Base-by-base conservation (phyloP, 2,113 vertebrate genomes). In the Platichthys flesus region DNA sequence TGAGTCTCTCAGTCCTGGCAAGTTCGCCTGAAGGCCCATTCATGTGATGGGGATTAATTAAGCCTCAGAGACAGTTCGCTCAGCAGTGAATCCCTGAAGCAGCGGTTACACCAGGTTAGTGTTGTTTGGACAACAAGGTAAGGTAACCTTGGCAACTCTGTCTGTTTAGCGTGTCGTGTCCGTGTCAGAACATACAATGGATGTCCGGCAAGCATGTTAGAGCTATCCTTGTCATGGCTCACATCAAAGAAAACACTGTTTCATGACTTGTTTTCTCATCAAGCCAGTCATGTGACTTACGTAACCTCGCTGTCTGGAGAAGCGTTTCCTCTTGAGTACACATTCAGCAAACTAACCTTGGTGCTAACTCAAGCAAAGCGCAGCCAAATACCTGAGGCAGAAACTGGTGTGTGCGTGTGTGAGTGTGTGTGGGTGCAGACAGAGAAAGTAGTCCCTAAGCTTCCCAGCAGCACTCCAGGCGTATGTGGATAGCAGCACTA, bases 1-100 rank as follows among this genome's bases (percentile, higher is more conserved):
- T 68, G 37, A 68, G 79, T 83, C 71, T 79, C 74, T 84, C 67
- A 82, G 69, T 83, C 71, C 51, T 18, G 61, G 64, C 23, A 71
- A 81, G 67, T 64, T 23, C 23, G 86, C 86, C 88, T 88, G 61
- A 68, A 83, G 91, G 77, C 76, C 79, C 60, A 61, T 84, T 88
- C 81, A 65, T 78, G 75, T 79, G 76, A 55, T 67, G 52, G 73
- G 78, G 84, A 90, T 90, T 91, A 91, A 92, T 93, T 87, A 90
- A 81, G 76, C 75, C 79, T 55, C 74, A 70, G 82, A 90, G 85
- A 82, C 74, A 0, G n/a, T 65, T 75, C 4, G 72, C 82, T 75
- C 65, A 37, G 79, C 2, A 35, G 67, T 77, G 74, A 82, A 61
- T 87, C 76, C 71, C 71, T 67, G 13, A 66, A 79, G 83, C 49